phyloP scores from a whole-genome alignment of 2,113 vertebrate species.

The Vicugna pacos region DNA sequence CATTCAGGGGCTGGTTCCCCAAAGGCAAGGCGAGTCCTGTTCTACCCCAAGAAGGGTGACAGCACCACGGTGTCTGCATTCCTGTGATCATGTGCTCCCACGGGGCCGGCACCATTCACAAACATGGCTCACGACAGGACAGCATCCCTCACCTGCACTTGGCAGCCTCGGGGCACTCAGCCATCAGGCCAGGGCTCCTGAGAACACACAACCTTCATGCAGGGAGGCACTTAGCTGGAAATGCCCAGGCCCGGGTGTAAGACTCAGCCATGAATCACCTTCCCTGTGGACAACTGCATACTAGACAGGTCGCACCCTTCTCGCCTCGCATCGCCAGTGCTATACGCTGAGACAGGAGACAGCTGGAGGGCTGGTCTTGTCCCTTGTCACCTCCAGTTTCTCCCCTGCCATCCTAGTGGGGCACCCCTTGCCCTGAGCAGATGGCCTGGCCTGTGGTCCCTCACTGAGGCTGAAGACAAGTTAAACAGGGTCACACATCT shows the following conservation, averaged over 20 bases:
- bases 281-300: neutral
- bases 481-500: rapidly evolving
- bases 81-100: neutral
- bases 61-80: rapidly evolving
- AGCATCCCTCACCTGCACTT: rapidly evolving
- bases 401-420: rapidly evolving
- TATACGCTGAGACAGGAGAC: neutral
- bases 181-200: neutral
- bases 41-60: too few relatives aligned
- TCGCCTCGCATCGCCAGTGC: rapidly evolving
- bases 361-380: rapidly evolving
- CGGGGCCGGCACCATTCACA: neutral
- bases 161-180: neutral
- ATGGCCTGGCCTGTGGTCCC: neutral
- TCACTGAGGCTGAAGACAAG: neutral
- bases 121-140: rapidly evolving
- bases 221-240: neutral
- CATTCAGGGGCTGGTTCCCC: rapidly evolving
- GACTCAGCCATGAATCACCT: neutral
- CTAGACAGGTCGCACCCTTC: neutral
- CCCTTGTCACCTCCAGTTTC: neutral
- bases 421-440: rapidly evolving
- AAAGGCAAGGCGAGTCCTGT: neutral
- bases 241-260: neutral
- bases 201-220: neutral